Evolutionary conservation across 2,888 invertebrate genomes (phyloP).

Genomic region (Chymomyza caudatula): DNA sequence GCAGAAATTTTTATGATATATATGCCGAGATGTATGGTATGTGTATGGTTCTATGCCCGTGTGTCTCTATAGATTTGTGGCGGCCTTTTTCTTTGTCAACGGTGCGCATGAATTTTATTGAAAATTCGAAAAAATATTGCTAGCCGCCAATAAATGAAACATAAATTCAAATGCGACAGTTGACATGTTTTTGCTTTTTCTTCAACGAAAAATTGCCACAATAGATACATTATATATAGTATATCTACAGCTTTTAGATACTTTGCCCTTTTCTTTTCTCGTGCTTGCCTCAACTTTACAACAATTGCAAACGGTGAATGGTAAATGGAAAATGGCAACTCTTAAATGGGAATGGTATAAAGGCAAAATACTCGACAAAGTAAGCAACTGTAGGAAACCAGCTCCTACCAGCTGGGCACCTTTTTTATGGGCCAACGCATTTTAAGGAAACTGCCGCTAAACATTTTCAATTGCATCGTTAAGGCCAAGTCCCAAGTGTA

Average conservation of each 20-base stretch:
- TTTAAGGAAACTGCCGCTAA: constrained; percentile 12
- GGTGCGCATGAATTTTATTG: constrained; percentile 52
- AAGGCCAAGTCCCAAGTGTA: constrained; percentile 35
- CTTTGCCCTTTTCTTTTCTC: neutral
- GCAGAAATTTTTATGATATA: constrained; percentile 18
- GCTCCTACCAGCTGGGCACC: neutral
- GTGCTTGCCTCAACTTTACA: neutral
- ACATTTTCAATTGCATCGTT: constrained; percentile 52
- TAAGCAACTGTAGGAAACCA: neutral
- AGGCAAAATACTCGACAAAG: neutral
- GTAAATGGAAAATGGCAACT: neutral
- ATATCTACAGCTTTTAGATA: neutral
- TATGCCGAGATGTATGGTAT: neutral
- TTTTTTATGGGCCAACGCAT: neutral
- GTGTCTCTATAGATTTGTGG: neutral
- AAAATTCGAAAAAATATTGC: constrained; percentile 36
- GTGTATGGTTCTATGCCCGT: neutral
- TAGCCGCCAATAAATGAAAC: constrained; percentile 65
- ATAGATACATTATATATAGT: neutral
- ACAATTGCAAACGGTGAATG: neutral
- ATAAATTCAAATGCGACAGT: constrained; percentile 50
- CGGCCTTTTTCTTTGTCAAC: neutral
- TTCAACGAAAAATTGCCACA: neutral
- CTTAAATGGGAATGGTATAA: neutral
- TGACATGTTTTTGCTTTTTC: constrained; percentile 23